Percentiles rank a stretch among this genome's conserved stretches.
Conservation (phyloP, 2,113 vertebrate genomes). For the Zosterops borbonicus region DNA sequence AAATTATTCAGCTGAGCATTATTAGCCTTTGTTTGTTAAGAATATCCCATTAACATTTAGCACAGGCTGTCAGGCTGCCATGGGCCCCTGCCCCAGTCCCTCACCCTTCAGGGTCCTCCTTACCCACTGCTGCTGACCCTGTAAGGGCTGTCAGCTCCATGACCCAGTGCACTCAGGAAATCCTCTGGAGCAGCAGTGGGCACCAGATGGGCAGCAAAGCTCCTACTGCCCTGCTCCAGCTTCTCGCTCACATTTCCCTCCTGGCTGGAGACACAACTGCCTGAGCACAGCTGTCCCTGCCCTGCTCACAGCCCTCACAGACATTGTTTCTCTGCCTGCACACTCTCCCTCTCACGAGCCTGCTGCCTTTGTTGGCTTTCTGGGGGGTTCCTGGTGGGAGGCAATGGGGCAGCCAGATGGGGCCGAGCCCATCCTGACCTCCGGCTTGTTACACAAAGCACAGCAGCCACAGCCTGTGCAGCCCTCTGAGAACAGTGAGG, state of each 20-base stretch:
- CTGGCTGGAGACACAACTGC: not conserved
- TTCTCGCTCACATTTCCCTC: not conserved
- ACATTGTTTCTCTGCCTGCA: not conserved
- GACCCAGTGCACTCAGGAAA: not conserved
- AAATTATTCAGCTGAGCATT: constrained; percentile 7
- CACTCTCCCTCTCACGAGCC: not conserved
- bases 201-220: not conserved
- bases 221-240: not conserved
- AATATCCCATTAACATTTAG: not conserved
- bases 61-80: not conserved
- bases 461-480: not conserved
- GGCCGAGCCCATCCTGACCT: rapidly evolving
- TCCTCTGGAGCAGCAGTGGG: not conserved
- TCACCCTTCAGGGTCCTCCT: not conserved
- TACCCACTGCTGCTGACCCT: not conserved
- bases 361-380: not conserved
- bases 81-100: not conserved
- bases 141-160: not conserved
- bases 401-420: not conserved
- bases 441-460: rapidly evolving
- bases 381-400: not conserved
- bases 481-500: not conserved
- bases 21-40: not conserved
- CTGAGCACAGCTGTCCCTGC: not conserved
- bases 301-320: not conserved